Base-by-base conservation (phyloP, 2,113 vertebrate genomes). In the Spea bombifrons region DNA sequence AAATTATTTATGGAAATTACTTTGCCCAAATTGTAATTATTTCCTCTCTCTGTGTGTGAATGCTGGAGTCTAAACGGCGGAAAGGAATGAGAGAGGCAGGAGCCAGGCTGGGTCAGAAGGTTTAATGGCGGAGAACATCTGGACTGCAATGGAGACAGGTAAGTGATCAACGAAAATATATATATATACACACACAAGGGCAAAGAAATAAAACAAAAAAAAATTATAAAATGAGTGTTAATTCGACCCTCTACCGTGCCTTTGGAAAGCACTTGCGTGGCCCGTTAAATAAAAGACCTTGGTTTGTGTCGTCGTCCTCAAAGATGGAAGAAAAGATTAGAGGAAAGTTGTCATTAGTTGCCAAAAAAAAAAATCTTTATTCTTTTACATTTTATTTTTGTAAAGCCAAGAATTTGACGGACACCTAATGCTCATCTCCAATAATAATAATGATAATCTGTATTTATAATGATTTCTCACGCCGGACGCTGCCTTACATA, bases 81-180 rank as follows among this genome's bases (percentile, higher is more conserved):
- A 92, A 30, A 91, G 63, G 89, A 85, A 87, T 90, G 89, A 91
- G 87, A 85, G 86, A 84, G 84, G 86, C 87, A 87, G 88, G 90
- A 86, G 84, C 79, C 87, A 88, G 92, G 93, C 93, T 93, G 94
- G 97, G 97, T 96, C 71, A 59, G 94, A 97, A 93, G 92, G 59
- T 79, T 79, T 99, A 98, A 96, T 97, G 93, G 95, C 90, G 91
- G 93, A 94, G 92, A 95, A 94, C 92, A 92, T 92, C 89, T 92
- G 88, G 90, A 93, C 90, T 92, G 93, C 93, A 95, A 96, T 94
- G 92, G 93, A 94, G 94, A 93, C 90, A 86, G 92, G 66, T 61
- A 77, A 49, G 53, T 69, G 44, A 76, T 76, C 48, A 50, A 63
- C 44, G 65, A 30, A 30, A n/a, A n/a, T n/a, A n/a, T 63, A 63